Base-by-base conservation (phyloP, 2,888 invertebrate species). In the Thyatira batis region DNA sequence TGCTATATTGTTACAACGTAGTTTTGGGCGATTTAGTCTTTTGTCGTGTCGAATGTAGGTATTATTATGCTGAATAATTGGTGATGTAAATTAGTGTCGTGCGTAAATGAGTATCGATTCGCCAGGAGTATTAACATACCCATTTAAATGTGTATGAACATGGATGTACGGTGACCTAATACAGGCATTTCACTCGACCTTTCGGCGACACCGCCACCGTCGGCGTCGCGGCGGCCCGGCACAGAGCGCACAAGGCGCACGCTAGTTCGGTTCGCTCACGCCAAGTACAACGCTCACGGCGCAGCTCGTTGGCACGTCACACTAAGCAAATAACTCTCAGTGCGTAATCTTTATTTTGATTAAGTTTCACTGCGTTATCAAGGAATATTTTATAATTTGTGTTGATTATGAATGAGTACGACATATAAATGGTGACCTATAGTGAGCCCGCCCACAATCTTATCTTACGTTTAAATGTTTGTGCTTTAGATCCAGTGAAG, bases 391-490 rank as follows among this genome's bases (percentile, higher is more conserved):
- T 82, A 84, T 85, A 83, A 84, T 84, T 85, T 80, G 76, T 85
- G 82, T 82, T 86, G 86, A 87, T 86, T 84, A 84, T 80, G 78
- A 84, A 82, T 82, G 74, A 74, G 73, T 75, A 85, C 87, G 85
- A 86, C 88, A 89, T 83, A 83, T 39, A 39, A 39, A 39, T 39
- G 39, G n/a, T 39, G 39, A 39, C 39, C 39, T 39, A 17, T 39
- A 17, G 39, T 39, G 39, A 8, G 39, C 48, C 17, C 13, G 17
- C 28, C 27, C 79, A 72, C 82, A 82, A 85, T 90, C 89, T 91
- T 89, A 92, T 91, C 92, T 70, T 78, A 65, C 60, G 82, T 88
- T 90, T 91, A 91, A 85, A 92, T 91, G 87, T 88, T 87, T 88
- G 87, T 85, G 90, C 84, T 84, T 84, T 82, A 74, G 84, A 82